These are phyloP conservation scores for Bursaphelenchus okinawaensis DNA, from an alignment of 2,888 invertebrate species.

Conservation along the genomic window DNA sequence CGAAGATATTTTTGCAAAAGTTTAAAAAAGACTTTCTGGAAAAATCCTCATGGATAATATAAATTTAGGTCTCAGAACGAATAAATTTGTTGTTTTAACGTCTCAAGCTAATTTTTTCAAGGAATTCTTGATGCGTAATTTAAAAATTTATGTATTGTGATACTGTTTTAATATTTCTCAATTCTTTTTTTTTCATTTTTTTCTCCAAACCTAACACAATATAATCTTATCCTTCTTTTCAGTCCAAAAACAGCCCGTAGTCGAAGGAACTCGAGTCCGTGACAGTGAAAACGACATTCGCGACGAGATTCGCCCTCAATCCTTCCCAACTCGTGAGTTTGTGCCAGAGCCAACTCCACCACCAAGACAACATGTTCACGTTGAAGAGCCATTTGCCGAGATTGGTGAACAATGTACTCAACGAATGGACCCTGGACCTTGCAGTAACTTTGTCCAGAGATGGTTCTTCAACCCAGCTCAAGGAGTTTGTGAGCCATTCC, in stretches of 20 bases:
- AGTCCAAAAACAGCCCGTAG: background rate
- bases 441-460: slow-evolving; percentile 48
- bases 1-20: too few species aligned
- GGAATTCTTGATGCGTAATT: too few species aligned
- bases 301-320: background rate
- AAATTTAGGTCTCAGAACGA: too few species aligned
- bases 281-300: background rate
- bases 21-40: too few species aligned
- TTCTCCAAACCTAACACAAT: too few species aligned
- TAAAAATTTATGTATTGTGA: too few species aligned
- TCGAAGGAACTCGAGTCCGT: background rate
- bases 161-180: too few species aligned
- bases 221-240: background rate
- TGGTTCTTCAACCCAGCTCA: slow-evolving; percentile 54
- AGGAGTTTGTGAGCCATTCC: slow-evolving; percentile 52
- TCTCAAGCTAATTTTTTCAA: too few species aligned
- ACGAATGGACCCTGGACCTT: slow-evolving; percentile 56
- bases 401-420: slow-evolving; percentile 54
- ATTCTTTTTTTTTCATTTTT: too few species aligned
- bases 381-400: slow-evolving; percentile 24
- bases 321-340: background rate
- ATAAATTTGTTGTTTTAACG: too few species aligned
- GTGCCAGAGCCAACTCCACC: slow-evolving; percentile 14
- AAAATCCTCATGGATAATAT: too few species aligned
- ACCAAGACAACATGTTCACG: slow-evolving; percentile 5